phyloP scores from a whole-genome alignment of 2,113 vertebrate species.

The Callipepla californica region DNA sequence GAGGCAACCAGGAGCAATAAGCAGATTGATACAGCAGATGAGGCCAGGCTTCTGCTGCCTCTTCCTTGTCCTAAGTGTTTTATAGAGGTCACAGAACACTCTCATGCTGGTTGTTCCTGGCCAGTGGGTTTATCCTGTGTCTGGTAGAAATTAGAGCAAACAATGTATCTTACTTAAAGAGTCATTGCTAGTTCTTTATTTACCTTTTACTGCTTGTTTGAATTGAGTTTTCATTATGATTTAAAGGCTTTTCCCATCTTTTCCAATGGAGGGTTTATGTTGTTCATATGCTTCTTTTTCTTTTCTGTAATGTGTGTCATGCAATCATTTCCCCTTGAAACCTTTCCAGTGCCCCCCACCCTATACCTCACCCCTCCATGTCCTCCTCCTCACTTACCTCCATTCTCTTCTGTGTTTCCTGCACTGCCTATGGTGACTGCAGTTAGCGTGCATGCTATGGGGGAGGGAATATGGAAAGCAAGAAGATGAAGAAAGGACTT shows the following conservation, averaged over 20 bases:
- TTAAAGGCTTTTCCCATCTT: constrained; percentile 40
- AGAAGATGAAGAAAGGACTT: neutral
- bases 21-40: neutral
- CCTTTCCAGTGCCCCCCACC: constrained; percentile 26
- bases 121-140: neutral
- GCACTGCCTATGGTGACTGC: constrained; percentile 30
- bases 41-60: neutral
- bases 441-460: neutral
- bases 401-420: neutral
- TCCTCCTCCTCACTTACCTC: neutral
- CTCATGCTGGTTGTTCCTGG: neutral
- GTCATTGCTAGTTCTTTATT: constrained; percentile 23
- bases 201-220: constrained; percentile 28
- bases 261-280: neutral
- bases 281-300: constrained; percentile 3
- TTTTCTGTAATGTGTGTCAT: neutral
- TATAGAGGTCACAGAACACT: neutral
- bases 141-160: constrained; percentile 17
- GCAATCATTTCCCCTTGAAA: constrained; percentile 42
- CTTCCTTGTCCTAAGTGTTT: neutral
- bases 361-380: neutral
- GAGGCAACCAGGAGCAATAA: neutral
- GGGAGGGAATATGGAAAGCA: neutral
- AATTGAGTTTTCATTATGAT: neutral
- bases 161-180: neutral